Percentiles rank a stretch among this genome's conserved stretches.
phyloP scores from a whole-genome alignment of 2,888 invertebrate species.

The Eremobia ochroleuca region DNA sequence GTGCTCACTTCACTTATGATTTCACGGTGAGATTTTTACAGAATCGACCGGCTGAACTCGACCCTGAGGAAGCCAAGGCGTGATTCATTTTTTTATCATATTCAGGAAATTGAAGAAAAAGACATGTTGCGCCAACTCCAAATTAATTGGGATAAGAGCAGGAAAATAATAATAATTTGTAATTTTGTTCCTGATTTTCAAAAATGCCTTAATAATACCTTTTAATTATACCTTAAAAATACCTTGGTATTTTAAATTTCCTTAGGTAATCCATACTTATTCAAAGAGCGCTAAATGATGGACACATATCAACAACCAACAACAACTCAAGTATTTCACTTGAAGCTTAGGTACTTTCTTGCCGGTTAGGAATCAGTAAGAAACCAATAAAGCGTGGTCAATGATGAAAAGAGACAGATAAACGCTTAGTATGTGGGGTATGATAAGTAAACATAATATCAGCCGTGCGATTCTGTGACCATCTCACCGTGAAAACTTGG shows the following conservation, averaged over 20 bases:
- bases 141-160: no score
- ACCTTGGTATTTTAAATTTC: neutral
- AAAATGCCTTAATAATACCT: no score
- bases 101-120: neutral
- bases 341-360: neutral
- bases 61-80: neutral
- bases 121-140: no score
- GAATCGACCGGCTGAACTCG: no score
- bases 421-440: neutral
- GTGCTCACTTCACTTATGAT: no score
- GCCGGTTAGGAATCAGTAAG: neutral
- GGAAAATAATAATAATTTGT: no score
- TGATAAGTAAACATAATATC: slow-evolving; percentile 24
- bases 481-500: no score
- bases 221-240: no score
- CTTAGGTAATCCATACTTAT: neutral
- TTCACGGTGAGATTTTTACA: no score
- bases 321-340: neutral
- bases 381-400: neutral
- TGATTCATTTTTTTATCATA: neutral
- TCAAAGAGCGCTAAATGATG: neutral
- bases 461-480: no score
- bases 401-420: neutral
- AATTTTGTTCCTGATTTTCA: no score
- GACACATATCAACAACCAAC: neutral